Percentiles rank a stretch among this genome's conserved stretches.
phyloP scores from a whole-genome alignment of 2,888 invertebrate species.

The Volucella zonaria region DNA sequence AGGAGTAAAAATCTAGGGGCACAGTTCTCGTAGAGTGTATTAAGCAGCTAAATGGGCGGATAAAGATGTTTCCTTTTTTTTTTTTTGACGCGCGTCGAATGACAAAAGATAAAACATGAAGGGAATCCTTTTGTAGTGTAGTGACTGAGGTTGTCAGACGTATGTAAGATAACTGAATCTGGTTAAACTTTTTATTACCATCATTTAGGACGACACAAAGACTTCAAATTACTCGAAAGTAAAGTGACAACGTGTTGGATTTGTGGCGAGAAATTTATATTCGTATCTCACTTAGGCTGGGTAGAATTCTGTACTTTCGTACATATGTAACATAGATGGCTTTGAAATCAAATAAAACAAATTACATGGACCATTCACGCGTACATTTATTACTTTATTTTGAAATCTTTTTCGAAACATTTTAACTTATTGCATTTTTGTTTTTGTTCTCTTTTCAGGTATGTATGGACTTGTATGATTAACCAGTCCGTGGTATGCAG shows the following conservation, averaged over 20 bases:
- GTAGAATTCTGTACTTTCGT: too few species aligned
- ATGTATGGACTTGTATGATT: background rate
- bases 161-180: constrained; percentile 22
- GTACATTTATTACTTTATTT: background rate
- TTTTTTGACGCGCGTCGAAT: background rate
- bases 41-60: constrained; percentile 54
- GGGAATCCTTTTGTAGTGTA: background rate
- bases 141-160: background rate
- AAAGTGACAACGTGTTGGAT: constrained; percentile 6
- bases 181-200: constrained; percentile 44
- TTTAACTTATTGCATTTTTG: background rate
- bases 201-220: constrained; percentile 8
- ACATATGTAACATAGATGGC: too few species aligned
- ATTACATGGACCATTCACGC: background rate
- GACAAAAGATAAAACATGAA: constrained; percentile 12
- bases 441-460: constrained; percentile 43
- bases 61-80: constrained; percentile 41
- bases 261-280: background rate
- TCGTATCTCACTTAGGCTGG: too few species aligned
- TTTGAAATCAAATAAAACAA: too few species aligned
- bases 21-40: constrained; percentile 44
- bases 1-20: constrained; percentile 6
- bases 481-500: constrained; percentile 4
- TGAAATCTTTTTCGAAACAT: background rate
- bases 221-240: constrained; percentile 6